These are phyloP conservation scores for Drosophila infuscata DNA, from an alignment of 2,888 invertebrate species.

Conservation along the genomic window DNA sequence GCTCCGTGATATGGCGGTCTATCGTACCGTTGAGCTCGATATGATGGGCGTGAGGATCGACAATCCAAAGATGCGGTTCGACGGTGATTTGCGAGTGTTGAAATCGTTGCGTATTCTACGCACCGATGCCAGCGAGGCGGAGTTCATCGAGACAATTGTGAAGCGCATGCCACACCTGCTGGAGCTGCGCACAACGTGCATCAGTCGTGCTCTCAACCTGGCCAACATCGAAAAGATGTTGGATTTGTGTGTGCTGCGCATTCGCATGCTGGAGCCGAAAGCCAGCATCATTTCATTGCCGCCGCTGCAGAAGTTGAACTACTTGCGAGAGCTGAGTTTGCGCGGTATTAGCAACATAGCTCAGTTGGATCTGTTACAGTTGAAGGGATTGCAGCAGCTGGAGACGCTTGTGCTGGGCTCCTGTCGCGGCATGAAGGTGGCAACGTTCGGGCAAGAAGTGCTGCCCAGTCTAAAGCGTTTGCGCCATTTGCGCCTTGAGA, in stretches of 20 bases:
- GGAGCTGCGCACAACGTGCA: constrained; percentile 90
- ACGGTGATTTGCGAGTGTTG: constrained; percentile 88
- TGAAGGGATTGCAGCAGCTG: constrained; percentile 88
- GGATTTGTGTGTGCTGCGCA: constrained; percentile 89
- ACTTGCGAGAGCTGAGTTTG: constrained; percentile 87
- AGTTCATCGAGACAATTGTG: constrained; percentile 89
- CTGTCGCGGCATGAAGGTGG: constrained; percentile 89
- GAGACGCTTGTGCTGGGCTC: constrained; percentile 93
- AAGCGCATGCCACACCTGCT: constrained; percentile 86
- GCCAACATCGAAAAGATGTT: constrained; percentile 87
- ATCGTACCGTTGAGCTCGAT: constrained; percentile 92
- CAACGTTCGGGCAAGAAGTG: constrained; percentile 88
- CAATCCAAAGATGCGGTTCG: constrained; percentile 87
- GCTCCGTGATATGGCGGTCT: constrained; percentile 89
- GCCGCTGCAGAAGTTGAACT: constrained; percentile 88
- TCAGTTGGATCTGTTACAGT: constrained; percentile 87
- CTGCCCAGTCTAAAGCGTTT: constrained; percentile 88
- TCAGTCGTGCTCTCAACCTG: constrained; percentile 88
- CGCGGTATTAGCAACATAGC: constrained; percentile 87
- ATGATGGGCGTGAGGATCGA: constrained; percentile 90
- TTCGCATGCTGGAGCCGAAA: constrained; percentile 90
- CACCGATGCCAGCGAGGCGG: constrained; percentile 90
- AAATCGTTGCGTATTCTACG: constrained; percentile 87
- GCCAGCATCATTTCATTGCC: constrained; percentile 85
- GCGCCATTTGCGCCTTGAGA: constrained; percentile 90